Evolutionary conservation across 2,113 vertebrate genomes (phyloP).

Genomic region (Theristicus caerulescens): DNA sequence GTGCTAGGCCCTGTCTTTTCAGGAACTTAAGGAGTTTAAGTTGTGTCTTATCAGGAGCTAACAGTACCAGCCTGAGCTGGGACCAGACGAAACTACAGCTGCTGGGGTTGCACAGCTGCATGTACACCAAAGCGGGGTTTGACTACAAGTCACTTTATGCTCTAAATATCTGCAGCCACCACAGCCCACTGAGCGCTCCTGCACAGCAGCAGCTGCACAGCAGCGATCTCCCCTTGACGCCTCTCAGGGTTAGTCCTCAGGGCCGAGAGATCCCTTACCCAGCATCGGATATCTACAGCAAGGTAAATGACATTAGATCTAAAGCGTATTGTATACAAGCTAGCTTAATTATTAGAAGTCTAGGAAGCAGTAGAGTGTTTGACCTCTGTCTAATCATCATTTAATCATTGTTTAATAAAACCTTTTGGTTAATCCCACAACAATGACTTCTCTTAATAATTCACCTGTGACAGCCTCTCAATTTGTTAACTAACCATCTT

Average conservation of each 20-base stretch:
- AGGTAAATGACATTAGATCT: not conserved
- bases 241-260: not conserved
- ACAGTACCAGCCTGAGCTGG: not conserved
- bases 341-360: not conserved
- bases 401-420: not conserved
- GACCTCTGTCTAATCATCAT: not conserved
- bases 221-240: not conserved
- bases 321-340: not conserved
- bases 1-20: not conserved
- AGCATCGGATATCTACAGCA: rapidly evolving
- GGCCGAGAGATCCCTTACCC: not conserved
- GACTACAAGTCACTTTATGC: not conserved
- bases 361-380: not conserved
- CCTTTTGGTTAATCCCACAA: not conserved
- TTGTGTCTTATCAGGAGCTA: not conserved
- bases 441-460: not conserved
- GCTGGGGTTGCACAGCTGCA: not conserved
- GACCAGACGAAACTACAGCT: not conserved
- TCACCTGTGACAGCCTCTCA: not conserved
- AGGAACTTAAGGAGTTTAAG: not conserved
- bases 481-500: not conserved
- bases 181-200: not conserved
- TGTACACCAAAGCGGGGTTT: too few relatives aligned
- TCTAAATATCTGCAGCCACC: not conserved
- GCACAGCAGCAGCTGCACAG: not conserved